Evolutionary conservation across 2,113 vertebrate genomes (phyloP), one percentile per base, ranked within the genome.

Genomic region (Hippocampus barbouri): DNA sequence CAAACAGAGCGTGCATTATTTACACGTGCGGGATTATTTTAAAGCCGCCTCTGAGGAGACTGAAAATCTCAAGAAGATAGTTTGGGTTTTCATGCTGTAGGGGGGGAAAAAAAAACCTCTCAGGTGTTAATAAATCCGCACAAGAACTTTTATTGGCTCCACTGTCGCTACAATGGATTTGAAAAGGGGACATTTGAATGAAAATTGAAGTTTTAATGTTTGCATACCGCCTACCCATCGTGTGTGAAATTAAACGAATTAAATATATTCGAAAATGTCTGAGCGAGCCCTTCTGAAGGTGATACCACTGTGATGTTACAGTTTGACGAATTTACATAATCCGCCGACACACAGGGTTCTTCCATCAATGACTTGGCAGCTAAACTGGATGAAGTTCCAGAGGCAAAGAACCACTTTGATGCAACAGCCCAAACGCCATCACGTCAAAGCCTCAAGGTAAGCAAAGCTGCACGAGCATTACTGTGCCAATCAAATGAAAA

Each of bases 1-100:
- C 70, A 79, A 89, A 87, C 74, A 71, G 70, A 69, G 80, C 85
- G 51, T 73, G 79, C 78, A 66, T 78, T 70, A 79, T 77, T 82
- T 73, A 53, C 5, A 66, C 75, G 65, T 47, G 11, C 40, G 51
- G 34, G 34, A 41, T 71, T n/a, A 61, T 66, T 76, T 45, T n/a
- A 54, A 79, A 72, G 60, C 34, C 56, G 74, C 41, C 76, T 59
- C 53, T 66, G 73, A 65, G 62, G 56, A 62, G 82, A 81, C 75
- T 78, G 75, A 83, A 87, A 84, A 25, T 27, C 43, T 47, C 76
- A 59, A 1, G 0, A 3, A 45, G 20, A 34, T 64, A n/a, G 20
- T 64, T 61, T 18, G 15, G 15, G 23, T 59, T 45, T 43, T 38
- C 5, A 45, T 2, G 16, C 21, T 5, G 63, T 21, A 23, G 2